phyloP scores from a whole-genome alignment of 2,113 vertebrate species.

The Hypanus sabinus region DNA sequence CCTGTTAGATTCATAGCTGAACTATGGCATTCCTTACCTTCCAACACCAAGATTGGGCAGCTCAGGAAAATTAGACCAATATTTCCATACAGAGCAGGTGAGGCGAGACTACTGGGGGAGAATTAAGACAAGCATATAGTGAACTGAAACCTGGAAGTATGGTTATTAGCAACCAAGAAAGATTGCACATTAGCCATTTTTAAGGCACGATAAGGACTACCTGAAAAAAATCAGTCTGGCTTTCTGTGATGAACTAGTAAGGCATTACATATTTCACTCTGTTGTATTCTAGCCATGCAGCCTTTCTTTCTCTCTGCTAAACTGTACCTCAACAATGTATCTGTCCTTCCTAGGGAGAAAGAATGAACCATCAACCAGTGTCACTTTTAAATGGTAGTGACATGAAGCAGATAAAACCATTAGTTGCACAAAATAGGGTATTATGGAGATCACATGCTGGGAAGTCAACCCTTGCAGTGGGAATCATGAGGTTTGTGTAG shows the following conservation, averaged over 20 bases:
- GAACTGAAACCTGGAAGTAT: not conserved
- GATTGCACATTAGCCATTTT: not conserved
- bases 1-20: too few species aligned
- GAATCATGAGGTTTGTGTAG: not conserved
- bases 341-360: not conserved
- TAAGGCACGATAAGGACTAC: not conserved
- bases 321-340: not conserved
- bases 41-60: too few species aligned
- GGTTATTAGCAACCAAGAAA: not conserved
- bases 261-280: not conserved
- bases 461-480: not conserved
- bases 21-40: too few species aligned
- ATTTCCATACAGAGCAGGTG: too few species aligned
- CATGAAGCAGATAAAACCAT: constrained; percentile 15
- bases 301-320: not conserved
- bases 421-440: not conserved
- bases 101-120: too few species aligned
- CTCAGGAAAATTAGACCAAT: too few species aligned
- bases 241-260: not conserved
- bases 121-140: too few species aligned
- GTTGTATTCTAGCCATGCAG: not conserved
- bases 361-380: not conserved
- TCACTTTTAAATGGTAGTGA: not conserved
- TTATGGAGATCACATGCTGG: not conserved
- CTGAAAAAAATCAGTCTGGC: not conserved